These are phyloP conservation scores for Aphidoletes aphidimyza DNA, from an alignment of 2,888 invertebrate genomes.

Conservation along the genomic window DNA sequence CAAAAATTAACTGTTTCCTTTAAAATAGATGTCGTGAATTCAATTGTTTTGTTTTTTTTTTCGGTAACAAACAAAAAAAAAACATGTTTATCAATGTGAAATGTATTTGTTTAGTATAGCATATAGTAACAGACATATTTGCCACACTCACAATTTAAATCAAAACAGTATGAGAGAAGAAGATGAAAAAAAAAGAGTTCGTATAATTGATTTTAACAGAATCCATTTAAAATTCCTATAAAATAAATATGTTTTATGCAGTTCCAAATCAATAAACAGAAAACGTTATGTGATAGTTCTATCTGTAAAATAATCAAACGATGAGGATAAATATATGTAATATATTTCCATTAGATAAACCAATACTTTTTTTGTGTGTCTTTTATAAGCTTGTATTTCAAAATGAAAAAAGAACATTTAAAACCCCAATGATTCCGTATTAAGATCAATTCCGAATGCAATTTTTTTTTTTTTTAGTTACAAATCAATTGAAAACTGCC, in stretches of 20 bases:
- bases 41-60: neutral
- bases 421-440: neutral
- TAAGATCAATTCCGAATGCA: neutral
- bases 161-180: too few relatives aligned
- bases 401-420: too few relatives aligned
- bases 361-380: too few relatives aligned
- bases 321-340: constrained; percentile 22
- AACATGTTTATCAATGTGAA: constrained; percentile 8
- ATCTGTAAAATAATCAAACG: constrained; percentile 10
- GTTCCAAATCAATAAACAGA: constrained; percentile 37
- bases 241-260: too few relatives aligned
- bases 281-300: constrained; percentile 51
- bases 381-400: too few relatives aligned
- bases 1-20: constrained; percentile 26
- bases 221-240: too few relatives aligned
- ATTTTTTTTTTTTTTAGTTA: neutral
- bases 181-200: too few relatives aligned
- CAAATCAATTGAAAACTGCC: constrained; percentile 37
- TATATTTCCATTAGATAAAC: constrained; percentile 34
- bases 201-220: too few relatives aligned
- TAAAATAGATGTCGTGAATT: constrained; percentile 17
- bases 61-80: neutral
- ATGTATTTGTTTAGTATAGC: neutral
- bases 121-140: neutral
- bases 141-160: too few relatives aligned